Evolutionary conservation across 2,113 vertebrate genomes (phyloP), one percentile per base, ranked within the genome.

Genomic region (Nothoprocta pentlandii): DNA sequence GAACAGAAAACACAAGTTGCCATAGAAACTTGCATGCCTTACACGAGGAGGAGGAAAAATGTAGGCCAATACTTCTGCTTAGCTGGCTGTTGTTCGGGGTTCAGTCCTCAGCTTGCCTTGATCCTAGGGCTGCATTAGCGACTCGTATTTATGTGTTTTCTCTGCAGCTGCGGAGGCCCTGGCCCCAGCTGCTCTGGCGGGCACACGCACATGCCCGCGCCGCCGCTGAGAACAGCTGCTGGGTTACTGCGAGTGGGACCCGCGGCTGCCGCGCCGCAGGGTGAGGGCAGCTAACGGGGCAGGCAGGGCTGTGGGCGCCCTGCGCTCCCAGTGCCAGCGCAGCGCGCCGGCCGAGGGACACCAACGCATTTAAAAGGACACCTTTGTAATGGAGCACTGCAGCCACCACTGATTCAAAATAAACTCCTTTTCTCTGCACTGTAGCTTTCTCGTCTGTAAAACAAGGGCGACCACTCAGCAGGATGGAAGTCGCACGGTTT

Each of bases 21-120:
- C 97, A 98, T 98, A 97, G 98, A 97, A 98, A 98, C 97, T 83
- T 90, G 10, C 94, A 94, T 96, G 96, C 95, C 91, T 96, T 97
- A 96, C 70, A 93, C 95, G 95, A 97, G 96, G 92, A 95, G 85
- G 81, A 77, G 89, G 36, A 93, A 54, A 93, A 97, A 98, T 98
- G 94, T 97, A 98, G 98, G 98, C 97, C 98, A 98, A 96, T 97
- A 96, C 96, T 98, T 98, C 97, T 97, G 96, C 97, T 97, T 97
- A 97, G 97, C 96, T 96, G 97, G 97, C 92, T 98, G 75, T 80
- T 63, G 54, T 39, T 73, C 91, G 26, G 16, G 73, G 79, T 70
- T 89, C 42, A 58, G 71, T 91, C 42, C 91, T 84, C 61, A 39
- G 92, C 75, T 90, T 54, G 51, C 36, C 89, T 22, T 78, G 54